Evolutionary conservation across 1,140 invertebrate genomes (phyloP), one percentile per base, ranked within the genome.

Genomic region (Atopsyche davidsoni): DNA sequence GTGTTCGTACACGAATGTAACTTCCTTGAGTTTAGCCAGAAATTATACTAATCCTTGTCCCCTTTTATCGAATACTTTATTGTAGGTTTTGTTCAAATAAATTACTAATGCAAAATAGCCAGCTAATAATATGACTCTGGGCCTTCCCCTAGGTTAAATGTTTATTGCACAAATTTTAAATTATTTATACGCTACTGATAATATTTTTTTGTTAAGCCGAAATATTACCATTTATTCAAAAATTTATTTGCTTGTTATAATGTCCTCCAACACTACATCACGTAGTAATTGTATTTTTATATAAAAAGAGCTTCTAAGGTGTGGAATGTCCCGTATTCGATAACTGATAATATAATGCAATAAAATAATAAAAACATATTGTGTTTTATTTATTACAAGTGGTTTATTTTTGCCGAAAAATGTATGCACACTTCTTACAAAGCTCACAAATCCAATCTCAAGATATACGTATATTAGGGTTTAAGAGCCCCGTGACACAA

Each of bases 201-300:
- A 43, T 35, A 39, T 40, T 19, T 46, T 38, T 47, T 49, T 43
- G 40, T 50, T 50, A 51, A 52, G 43, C 42, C 41, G 49, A 57
- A 51, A 52, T 53, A 57, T 53, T 57, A 39, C 54, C 51, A 40
- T 57, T 53, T 57, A 57, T 53, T 46, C 17, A 53, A 52, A 57
- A 45, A 42, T 42, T 57, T 57, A 57, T 54, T 52, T 58, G 51
- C 53, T 58, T 58, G 57, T 58, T 54, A 58, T 43, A 44, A 57
- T 24, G 41, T 47, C 56, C 47, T 54, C 44, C 46, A 47, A 40
- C 36, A 47, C 47, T 54, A 58, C 47, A 47, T 23, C 42, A 51
- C 35, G 43, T 58, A 58, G 57, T 55, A 23, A 58, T 58, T 58
- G 57, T 58, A 58, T 58, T 58, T 58, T 58, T 58, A 55, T 58